Conservation (phyloP, 92 coral and sea anemone genomes). For the Palythoa grandiflora region DNA sequence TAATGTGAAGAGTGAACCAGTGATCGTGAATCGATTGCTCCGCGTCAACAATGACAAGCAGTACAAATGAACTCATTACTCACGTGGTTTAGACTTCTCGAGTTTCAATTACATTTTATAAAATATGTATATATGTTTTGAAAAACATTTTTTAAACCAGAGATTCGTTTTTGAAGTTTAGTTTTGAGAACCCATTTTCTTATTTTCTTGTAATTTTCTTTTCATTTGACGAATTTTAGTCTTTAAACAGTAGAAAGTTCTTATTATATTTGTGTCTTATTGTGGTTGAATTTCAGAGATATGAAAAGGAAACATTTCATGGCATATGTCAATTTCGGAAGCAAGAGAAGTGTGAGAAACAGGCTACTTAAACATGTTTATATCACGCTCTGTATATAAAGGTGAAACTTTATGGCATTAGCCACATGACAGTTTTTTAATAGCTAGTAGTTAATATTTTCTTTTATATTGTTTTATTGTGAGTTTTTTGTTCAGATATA, state of each 20-base stretch:
- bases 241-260: not conserved
- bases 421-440: no score
- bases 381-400: no score
- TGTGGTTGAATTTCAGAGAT: not conserved
- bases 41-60: not conserved
- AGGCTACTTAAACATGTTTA: not conserved
- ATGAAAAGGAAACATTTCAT: not conserved
- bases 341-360: not conserved
- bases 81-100: constrained; percentile 42
- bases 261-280: not conserved
- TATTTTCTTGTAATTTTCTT: no score
- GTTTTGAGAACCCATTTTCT: not conserved
- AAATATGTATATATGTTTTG: not conserved
- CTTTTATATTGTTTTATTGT: no score
- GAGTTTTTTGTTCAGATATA: no score
- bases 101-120: not conserved
- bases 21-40: constrained; percentile 29
- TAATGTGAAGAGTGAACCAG: not conserved
- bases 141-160: not conserved
- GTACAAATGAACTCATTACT: not conserved
- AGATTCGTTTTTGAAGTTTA: not conserved
- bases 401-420: no score
- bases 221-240: no score
- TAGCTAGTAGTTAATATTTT: no score
- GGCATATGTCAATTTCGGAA: constrained; percentile 1